Evolutionary conservation across 2,113 vertebrate species (phyloP).

Genomic region (Atrichornis clamosus): DNA sequence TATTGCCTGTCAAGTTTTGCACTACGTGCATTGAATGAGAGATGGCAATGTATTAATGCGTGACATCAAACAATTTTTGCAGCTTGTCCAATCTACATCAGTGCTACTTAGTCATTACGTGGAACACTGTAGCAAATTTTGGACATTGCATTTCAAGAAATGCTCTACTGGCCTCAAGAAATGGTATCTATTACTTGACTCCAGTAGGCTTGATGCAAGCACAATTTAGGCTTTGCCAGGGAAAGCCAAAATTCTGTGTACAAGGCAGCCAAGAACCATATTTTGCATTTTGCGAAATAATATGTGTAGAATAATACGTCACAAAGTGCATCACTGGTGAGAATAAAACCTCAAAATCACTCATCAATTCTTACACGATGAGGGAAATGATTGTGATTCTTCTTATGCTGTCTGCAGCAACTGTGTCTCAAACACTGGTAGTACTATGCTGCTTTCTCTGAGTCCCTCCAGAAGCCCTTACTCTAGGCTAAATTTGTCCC

Average conservation of each 20-base stretch:
- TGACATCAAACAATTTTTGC: not conserved
- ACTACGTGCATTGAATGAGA: not conserved
- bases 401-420: not conserved
- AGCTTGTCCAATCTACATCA: not conserved
- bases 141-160: not conserved
- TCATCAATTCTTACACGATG: not conserved
- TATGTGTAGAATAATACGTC: not conserved
- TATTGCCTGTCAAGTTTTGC: not conserved
- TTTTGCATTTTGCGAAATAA: not conserved
- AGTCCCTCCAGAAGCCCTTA: not conserved
- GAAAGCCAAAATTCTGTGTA: not conserved
- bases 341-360: not conserved
- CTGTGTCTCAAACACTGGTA: not conserved
- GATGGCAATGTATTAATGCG: not conserved
- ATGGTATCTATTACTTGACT: not conserved
- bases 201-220: not conserved
- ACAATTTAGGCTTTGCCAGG: not conserved
- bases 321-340: not conserved
- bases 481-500: not conserved
- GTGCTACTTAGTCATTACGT: rapidly evolving
- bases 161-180: not conserved
- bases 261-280: not conserved
- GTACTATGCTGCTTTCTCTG: rapidly evolving
- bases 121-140: not conserved
- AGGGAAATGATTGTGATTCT: not conserved